phyloP scores from a whole-genome alignment of 2,113 vertebrate species.

The Tetrax tetrax region DNA sequence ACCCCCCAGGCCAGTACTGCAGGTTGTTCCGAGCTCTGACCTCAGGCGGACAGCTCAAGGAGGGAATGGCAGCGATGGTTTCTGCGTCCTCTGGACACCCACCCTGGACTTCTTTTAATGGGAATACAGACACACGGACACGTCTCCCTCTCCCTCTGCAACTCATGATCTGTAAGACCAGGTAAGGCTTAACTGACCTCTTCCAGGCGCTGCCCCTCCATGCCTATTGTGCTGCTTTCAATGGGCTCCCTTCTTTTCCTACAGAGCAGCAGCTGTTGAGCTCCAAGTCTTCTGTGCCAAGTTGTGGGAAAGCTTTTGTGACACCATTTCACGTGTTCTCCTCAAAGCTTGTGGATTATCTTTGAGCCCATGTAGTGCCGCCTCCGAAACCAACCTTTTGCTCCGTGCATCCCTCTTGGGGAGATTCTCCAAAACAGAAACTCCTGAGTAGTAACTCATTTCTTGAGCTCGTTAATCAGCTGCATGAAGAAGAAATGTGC shows the following conservation, averaged over 20 bases:
- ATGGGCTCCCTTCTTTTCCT: constrained; percentile 63
- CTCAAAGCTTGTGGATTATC: constrained; percentile 76
- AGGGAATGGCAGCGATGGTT: not conserved
- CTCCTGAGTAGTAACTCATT: not conserved
- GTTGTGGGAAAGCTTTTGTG: constrained; percentile 80
- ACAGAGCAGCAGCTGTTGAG: constrained; percentile 79
- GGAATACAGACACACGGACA: not conserved
- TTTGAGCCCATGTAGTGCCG: constrained; percentile 55
- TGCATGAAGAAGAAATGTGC: not conserved
- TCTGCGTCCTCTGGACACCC: not conserved
- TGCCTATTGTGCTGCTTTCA: constrained; percentile 42
- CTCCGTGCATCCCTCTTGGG: not conserved
- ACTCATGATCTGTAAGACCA: constrained; percentile 6
- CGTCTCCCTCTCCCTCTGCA: not conserved
- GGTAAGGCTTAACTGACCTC: constrained; percentile 62
- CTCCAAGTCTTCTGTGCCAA: constrained; percentile 75
- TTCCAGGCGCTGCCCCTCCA: not conserved
- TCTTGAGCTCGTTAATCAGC: not conserved
- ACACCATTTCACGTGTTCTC: constrained; percentile 77
- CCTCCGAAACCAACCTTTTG: constrained; percentile 39
- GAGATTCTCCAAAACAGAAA: constrained; percentile 38
- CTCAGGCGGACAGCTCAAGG: not conserved
- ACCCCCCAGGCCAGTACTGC: not conserved
- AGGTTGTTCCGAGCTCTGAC: not conserved
- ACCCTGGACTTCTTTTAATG: not conserved